A percentile compares a stretch with the other conserved stretches of the same genome.
Evolutionary conservation across 1,140 invertebrate genomes (phyloP).

Genomic region (Mylabris phalerata): DNA sequence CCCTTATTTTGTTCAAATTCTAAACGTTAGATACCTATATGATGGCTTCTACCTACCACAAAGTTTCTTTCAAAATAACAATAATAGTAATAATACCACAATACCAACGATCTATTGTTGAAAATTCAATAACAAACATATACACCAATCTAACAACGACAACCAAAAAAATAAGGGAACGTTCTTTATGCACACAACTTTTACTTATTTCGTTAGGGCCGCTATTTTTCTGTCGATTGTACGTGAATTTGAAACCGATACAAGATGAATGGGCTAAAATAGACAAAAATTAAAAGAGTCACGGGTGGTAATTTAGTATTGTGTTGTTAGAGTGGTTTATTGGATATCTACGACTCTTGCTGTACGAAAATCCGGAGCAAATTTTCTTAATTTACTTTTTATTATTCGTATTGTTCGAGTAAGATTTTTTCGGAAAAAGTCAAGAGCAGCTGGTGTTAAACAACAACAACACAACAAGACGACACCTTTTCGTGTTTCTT

Average conservation of each 20-base stretch:
- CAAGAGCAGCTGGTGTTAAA: not conserved
- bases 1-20: no score
- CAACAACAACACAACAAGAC: not conserved
- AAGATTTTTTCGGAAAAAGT: not conserved
- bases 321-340: conserved; percentile 19
- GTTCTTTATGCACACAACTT: conserved; percentile 15
- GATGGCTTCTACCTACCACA: no score
- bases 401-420: conserved; percentile 19
- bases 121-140: not conserved
- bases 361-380: conserved; percentile 24
- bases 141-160: conserved; percentile 20
- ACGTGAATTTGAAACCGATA: conserved; percentile 16
- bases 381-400: conserved; percentile 30
- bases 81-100: no score
- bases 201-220: conserved; percentile 25
- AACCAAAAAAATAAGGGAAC: conserved; percentile 21
- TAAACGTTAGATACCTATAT: no score
- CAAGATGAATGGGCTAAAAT: no score
- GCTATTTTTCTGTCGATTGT: conserved; percentile 18
- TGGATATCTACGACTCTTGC: conserved; percentile 21
- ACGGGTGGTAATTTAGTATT: conserved; percentile 27
- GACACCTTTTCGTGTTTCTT: not conserved
- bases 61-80: no score
- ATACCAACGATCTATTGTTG: no score
- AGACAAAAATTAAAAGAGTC: conserved; percentile 4